phyloP scores from a whole-genome alignment of 2,113 vertebrate species.

The Balaenoptera acutorostrata region DNA sequence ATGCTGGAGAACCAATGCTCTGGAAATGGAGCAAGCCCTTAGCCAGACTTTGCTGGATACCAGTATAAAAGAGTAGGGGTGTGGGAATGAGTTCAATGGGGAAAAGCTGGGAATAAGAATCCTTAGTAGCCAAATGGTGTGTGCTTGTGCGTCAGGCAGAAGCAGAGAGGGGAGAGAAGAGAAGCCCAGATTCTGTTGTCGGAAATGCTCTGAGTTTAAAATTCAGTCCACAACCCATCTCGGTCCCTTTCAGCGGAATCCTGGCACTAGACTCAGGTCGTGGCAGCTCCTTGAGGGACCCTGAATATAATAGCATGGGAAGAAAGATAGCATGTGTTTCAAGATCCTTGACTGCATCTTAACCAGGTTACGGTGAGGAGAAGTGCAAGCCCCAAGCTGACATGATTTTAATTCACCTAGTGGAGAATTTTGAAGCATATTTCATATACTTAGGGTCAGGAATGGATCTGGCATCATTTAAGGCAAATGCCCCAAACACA shows the following conservation, averaged over 20 bases:
- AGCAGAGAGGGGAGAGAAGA: neutral
- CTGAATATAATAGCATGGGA: constrained; percentile 51
- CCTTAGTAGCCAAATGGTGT: neutral
- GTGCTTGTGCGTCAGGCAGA: neutral
- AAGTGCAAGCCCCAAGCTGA: constrained; percentile 31
- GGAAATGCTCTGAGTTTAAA: constrained; percentile 15
- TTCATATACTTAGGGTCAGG: constrained; percentile 78
- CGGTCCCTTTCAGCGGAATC: constrained; percentile 7
- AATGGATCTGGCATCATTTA: constrained; percentile 76
- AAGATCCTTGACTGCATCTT: constrained; percentile 65
- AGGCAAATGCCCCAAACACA: constrained; percentile 74
- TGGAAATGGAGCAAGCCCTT: constrained; percentile 14
- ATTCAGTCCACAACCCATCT: constrained; percentile 45
- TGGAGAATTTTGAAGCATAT: constrained; percentile 77
- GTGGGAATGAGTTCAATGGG: neutral
- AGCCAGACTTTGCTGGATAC: neutral
- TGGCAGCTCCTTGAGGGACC: constrained; percentile 64
- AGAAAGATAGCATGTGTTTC: constrained; percentile 54
- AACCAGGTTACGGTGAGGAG: constrained; percentile 65
- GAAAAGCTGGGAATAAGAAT: neutral
- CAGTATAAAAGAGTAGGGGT: neutral
- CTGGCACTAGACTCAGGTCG: constrained; percentile 44
- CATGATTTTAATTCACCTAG: constrained; percentile 73
- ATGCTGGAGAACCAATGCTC: neutral
- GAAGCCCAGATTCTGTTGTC: neutral